Conservation (phyloP, 2,888 invertebrate genomes). For the Drosophila ustulata region DNA sequence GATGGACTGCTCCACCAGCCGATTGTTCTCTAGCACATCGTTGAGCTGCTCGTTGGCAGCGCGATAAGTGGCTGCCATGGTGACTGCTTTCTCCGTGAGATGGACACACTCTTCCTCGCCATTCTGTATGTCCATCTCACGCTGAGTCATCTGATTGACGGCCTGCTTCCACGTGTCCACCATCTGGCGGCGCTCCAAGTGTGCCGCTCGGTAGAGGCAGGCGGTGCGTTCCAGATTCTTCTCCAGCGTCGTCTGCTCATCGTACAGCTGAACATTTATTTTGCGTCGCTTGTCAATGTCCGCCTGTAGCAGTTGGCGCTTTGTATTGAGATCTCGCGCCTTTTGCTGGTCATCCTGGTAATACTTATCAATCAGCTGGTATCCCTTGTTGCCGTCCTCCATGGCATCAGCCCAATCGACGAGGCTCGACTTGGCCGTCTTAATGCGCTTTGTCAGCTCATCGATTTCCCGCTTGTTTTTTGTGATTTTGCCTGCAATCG, state of each 20-base stretch:
- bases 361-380: constrained; percentile 89
- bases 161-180: constrained; percentile 91
- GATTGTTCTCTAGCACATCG: constrained; percentile 86
- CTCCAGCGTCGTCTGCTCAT: constrained; percentile 87
- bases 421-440: constrained; percentile 88
- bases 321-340: constrained; percentile 88
- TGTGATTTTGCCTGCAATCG: constrained; percentile 85
- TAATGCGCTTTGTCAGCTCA: constrained; percentile 88
- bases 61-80: constrained; percentile 84
- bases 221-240: constrained; percentile 86
- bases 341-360: constrained; percentile 89
- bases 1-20: constrained; percentile 85
- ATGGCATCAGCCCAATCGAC: constrained; percentile 90
- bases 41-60: constrained; percentile 86
- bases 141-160: constrained; percentile 89
- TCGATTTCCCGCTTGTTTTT: constrained; percentile 88
- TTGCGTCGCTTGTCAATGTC: constrained; percentile 85
- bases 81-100: constrained; percentile 73
- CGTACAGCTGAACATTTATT: constrained; percentile 84
- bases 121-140: constrained; percentile 88
- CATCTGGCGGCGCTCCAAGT: constrained; percentile 89
- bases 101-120: constrained; percentile 84
- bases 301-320: constrained; percentile 86
- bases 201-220: constrained; percentile 86
- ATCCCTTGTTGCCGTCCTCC: constrained; percentile 89